Percentiles rank a stretch among this genome's conserved stretches.
Evolutionary conservation across 2,797 vertebrate species (phyloP).

Genomic region (Sebastolobus alascanus): DNA sequence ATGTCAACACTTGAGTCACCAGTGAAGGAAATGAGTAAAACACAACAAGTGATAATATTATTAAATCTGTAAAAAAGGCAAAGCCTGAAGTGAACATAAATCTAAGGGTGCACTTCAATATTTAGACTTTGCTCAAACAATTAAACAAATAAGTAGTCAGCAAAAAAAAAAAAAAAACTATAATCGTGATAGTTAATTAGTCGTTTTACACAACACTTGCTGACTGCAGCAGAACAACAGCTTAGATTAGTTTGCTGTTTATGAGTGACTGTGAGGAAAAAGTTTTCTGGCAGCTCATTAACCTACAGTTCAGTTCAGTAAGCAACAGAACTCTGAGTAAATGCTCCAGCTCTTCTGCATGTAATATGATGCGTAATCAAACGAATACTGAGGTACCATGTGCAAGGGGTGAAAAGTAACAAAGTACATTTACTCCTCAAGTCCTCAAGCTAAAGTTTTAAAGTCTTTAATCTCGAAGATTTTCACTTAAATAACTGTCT

Average conservation of each 20-base stretch:
- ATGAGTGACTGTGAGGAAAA: background rate
- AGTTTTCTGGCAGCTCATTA: background rate
- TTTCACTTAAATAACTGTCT: too few relatives aligned
- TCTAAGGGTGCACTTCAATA: background rate
- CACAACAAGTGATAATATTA: background rate
- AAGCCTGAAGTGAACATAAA: background rate
- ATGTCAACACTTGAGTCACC: background rate
- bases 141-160: background rate
- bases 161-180: background rate
- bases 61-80: background rate
- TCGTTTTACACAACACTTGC: background rate
- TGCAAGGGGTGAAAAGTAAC: background rate
- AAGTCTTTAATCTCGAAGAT: too few relatives aligned
- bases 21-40: background rate
- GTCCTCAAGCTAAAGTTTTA: too few relatives aligned
- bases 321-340: background rate
- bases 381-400: background rate
- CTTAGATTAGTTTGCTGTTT: background rate
- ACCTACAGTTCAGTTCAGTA: slow-evolving; percentile 1
- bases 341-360: background rate
- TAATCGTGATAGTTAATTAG: background rate
- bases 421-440: background rate
- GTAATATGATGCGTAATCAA: background rate
- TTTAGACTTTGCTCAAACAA: background rate
- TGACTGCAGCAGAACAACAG: slow-evolving; percentile 1